phyloP scores from a whole-genome alignment of 2,113 vertebrate genomes.

The Lagopus muta region DNA sequence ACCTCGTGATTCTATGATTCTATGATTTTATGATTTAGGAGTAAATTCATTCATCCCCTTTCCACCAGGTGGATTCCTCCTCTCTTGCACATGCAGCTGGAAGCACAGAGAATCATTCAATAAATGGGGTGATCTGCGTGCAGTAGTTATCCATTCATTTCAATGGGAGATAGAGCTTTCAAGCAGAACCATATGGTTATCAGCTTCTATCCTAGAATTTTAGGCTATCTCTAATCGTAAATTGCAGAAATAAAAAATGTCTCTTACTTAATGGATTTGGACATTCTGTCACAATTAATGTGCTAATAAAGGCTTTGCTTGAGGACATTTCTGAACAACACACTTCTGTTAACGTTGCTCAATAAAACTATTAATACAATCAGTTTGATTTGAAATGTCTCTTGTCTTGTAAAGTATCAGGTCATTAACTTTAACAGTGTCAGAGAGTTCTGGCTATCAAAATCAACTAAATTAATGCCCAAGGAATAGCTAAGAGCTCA shows the following conservation, averaged over 20 bases:
- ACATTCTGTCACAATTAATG: constrained; percentile 44
- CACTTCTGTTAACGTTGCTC: constrained; percentile 59
- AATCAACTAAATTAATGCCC: constrained; percentile 62
- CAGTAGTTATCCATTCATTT: constrained; percentile 1
- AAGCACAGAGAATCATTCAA: neutral
- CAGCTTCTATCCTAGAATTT: constrained; percentile 15
- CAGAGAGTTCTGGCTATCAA: constrained; percentile 47
- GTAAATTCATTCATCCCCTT: neutral
- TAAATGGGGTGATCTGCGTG: neutral
- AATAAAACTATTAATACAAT: constrained; percentile 73
- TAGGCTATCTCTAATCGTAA: constrained; percentile 3
- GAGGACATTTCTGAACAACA: constrained; percentile 40
- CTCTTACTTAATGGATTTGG: constrained; percentile 42
- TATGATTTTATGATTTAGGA: neutral
- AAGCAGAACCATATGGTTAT: neutral
- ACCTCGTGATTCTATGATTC: too few relatives aligned
- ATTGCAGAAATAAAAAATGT: constrained; percentile 45
- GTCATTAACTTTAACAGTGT: constrained; percentile 73
- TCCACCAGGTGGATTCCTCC: neutral
- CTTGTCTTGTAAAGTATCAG: constrained; percentile 69
- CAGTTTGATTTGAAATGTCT: constrained; percentile 71
- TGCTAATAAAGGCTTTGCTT: constrained; percentile 59
- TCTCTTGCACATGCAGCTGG: neutral
- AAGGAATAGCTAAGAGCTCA: constrained; percentile 56
- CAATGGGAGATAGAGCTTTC: neutral